phyloP scores from a whole-genome alignment of 2,888 invertebrate genomes.

The Eupithecia insigniata region DNA sequence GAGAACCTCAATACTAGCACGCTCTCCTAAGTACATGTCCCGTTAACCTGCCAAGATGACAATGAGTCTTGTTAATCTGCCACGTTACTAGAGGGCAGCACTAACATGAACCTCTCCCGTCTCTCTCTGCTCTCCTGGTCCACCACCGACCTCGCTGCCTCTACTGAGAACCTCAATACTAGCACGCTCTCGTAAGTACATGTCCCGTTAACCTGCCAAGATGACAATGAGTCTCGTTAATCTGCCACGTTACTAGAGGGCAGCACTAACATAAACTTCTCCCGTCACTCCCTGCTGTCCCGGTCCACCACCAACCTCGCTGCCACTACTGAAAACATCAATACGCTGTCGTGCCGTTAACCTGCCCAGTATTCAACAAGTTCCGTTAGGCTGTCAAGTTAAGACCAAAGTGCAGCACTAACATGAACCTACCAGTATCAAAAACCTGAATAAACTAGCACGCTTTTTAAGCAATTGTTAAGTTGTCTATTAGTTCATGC shows the following conservation, averaged over 20 bases:
- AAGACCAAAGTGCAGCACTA: too few relatives aligned
- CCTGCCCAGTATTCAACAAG: not conserved
- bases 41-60: not conserved
- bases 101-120: slow-evolving; percentile 90
- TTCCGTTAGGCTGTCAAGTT: too few relatives aligned
- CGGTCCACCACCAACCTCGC: slow-evolving; percentile 93
- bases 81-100: slow-evolving; percentile 89
- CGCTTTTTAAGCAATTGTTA: too few relatives aligned
- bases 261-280: slow-evolving; percentile 89
- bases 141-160: slow-evolving; percentile 90
- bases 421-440: too few relatives aligned
- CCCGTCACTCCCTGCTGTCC: slow-evolving; percentile 91
- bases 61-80: slow-evolving; percentile 85
- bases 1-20: slow-evolving; percentile 85
- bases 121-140: slow-evolving; percentile 93
- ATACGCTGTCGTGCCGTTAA: slow-evolving; percentile 73
- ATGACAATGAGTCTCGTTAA: not conserved
- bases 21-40: slow-evolving; percentile 79
- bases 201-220: slow-evolving; percentile 65
- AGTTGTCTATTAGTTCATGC: too few relatives aligned
- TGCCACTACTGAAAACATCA: slow-evolving; percentile 87
- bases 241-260: slow-evolving; percentile 91
- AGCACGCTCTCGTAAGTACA: slow-evolving; percentile 67
- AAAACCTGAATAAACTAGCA: too few relatives aligned
- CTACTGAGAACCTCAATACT: slow-evolving; percentile 86